phyloP scores from a whole-genome alignment of 2,888 invertebrate genomes.

The Byasa hedistus region DNA sequence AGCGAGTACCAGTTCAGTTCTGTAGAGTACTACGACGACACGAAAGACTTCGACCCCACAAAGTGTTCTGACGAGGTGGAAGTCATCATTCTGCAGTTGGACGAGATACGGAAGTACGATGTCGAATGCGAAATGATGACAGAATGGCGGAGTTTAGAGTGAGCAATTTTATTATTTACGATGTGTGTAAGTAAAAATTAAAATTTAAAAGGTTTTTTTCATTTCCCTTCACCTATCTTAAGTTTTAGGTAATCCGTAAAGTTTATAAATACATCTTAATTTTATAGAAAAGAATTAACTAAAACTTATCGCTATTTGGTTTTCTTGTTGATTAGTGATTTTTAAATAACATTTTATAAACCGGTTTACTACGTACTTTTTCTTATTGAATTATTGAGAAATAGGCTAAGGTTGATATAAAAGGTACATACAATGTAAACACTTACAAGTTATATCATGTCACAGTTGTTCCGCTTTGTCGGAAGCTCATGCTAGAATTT shows the following conservation, averaged over 20 bases:
- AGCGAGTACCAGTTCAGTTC: conserved; percentile 64
- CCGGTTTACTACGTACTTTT: no score
- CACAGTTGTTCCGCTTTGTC: no score
- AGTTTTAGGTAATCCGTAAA: neutral
- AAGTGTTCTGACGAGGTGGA: conserved; percentile 53
- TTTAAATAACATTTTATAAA: neutral
- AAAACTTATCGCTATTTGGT: neutral
- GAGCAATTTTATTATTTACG: conserved; percentile 6
- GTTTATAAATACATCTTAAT: no score
- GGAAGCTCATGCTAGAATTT: no score
- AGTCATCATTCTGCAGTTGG: conserved; percentile 49
- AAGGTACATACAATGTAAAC: no score
- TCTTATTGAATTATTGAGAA: no score
- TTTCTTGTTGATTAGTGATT: neutral
- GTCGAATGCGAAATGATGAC: conserved; percentile 54
- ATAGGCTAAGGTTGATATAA: no score
- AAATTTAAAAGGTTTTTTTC: neutral
- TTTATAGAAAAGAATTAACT: neutral
- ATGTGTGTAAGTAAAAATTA: neutral
- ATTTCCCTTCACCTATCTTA: neutral
- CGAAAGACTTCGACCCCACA: conserved; percentile 40
- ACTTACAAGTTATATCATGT: no score
- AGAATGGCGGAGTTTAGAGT: conserved; percentile 58
- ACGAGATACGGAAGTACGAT: conserved; percentile 56
- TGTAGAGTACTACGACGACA: conserved; percentile 62